Conservation (phyloP, 2,888 invertebrate species). For the Crematogaster levior region DNA sequence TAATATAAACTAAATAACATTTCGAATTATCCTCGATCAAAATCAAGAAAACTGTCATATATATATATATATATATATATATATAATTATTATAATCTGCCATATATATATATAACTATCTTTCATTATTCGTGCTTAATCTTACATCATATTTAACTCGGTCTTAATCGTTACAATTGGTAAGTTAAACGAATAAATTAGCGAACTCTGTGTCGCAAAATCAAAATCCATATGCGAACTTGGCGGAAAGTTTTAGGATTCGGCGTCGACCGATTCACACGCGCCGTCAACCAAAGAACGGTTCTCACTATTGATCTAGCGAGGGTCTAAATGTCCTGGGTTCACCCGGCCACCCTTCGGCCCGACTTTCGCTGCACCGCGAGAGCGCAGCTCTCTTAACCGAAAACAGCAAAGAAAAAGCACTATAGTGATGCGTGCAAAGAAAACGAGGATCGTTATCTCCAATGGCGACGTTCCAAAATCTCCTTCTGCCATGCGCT, state of each 20-base stretch:
- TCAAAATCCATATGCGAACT: neutral
- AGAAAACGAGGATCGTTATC: neutral
- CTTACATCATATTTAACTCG: neutral
- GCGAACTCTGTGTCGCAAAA: neutral
- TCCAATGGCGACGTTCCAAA: conserved; percentile 14
- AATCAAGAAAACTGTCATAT: neutral
- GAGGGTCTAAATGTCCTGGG: conserved; percentile 75
- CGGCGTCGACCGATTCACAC: conserved; percentile 39
- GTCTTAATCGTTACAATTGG: neutral
- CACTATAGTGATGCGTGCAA: neutral
- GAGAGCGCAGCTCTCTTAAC: conserved; percentile 3
- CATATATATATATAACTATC: neutral
- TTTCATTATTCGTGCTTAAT: neutral
- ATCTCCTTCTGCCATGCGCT: neutral
- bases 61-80: too few relatives aligned
- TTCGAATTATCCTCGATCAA: neutral
- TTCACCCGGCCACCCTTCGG: conserved; percentile 74
- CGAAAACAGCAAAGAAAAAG: neutral
- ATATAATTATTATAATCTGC: too few relatives aligned
- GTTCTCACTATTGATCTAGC: conserved; percentile 77
- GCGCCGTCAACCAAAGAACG: conserved; percentile 61
- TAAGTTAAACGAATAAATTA: neutral
- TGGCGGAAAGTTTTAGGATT: conserved; percentile 4
- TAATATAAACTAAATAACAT: neutral
- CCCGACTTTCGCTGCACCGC: conserved; percentile 10